phyloP scores from a whole-genome alignment of 2,888 invertebrate species.

The Ellobium chinense region DNA sequence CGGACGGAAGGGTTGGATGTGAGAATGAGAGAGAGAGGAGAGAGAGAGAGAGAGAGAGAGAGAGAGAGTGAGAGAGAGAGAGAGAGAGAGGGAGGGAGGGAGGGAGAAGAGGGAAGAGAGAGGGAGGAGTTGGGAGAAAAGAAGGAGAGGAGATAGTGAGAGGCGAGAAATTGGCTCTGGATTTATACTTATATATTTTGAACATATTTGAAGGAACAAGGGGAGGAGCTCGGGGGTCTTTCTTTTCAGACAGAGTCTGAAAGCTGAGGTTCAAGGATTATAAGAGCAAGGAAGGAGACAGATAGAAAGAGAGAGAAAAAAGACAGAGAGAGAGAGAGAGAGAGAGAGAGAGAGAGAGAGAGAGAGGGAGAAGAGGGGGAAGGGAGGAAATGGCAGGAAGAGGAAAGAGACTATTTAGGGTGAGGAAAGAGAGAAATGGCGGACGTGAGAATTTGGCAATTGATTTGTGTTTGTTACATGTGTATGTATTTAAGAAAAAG shows the following conservation, averaged over 20 bases:
- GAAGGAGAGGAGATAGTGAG: conserved; percentile 1
- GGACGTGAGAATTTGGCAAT: no score
- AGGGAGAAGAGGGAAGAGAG: background rate
- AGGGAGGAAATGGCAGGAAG: no score
- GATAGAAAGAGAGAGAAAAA: background rate
- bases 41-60: conserved; percentile 22
- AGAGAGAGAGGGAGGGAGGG: conserved; percentile 12
- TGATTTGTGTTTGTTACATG: no score
- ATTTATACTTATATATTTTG: no score
- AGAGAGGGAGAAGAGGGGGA: background rate
- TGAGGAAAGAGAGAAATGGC: no score
- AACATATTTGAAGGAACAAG: no score
- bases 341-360: conserved; percentile 18
- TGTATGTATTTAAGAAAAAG: no score
- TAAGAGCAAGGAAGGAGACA: background rate
- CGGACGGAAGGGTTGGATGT: no score
- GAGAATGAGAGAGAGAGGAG: background rate
- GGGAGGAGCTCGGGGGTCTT: no score
- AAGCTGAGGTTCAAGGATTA: background rate
- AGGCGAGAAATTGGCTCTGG: no score
- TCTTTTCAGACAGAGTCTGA: no score
- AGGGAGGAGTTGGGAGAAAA: background rate
- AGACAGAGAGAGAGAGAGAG: conserved; percentile 8
- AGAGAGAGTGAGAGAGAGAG: conserved; percentile 10
- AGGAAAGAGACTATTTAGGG: no score